phyloP scores from a whole-genome alignment of 2,113 vertebrate species.

The Montifringilla adamsi region DNA sequence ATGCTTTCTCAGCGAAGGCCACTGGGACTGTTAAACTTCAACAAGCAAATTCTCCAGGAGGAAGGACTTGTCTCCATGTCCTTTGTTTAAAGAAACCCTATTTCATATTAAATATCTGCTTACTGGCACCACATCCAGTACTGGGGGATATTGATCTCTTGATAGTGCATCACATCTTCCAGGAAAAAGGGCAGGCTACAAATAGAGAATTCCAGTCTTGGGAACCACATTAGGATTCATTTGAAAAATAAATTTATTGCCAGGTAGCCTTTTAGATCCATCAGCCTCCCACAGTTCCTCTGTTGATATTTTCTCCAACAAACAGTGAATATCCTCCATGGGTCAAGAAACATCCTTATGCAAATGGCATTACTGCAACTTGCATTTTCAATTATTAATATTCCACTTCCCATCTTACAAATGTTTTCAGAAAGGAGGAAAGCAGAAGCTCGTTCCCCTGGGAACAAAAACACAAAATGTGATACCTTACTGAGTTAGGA shows the following conservation, averaged over 20 bases:
- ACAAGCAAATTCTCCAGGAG: not conserved
- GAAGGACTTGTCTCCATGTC: not conserved
- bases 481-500: not conserved
- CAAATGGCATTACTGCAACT: constrained; percentile 14
- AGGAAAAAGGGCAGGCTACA: not conserved
- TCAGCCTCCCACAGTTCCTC: not conserved
- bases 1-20: not conserved
- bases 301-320: constrained; percentile 16
- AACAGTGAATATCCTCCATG: not conserved
- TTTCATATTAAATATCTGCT: not conserved
- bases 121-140: not conserved
- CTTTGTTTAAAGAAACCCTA: not conserved
- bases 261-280: constrained; percentile 7
- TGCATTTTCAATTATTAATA: constrained; percentile 43
- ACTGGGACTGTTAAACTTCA: not conserved
- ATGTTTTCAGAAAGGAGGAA: constrained; percentile 35
- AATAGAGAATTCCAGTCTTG: not conserved
- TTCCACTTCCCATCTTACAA: not conserved
- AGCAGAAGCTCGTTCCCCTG: not conserved
- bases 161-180: not conserved
- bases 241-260: not conserved
- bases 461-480: not conserved
- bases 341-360: constrained; percentile 41
- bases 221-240: not conserved
- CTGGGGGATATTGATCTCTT: not conserved